phyloP scores from a whole-genome alignment of 2,888 invertebrate species.

The Ormyrus thymus region DNA sequence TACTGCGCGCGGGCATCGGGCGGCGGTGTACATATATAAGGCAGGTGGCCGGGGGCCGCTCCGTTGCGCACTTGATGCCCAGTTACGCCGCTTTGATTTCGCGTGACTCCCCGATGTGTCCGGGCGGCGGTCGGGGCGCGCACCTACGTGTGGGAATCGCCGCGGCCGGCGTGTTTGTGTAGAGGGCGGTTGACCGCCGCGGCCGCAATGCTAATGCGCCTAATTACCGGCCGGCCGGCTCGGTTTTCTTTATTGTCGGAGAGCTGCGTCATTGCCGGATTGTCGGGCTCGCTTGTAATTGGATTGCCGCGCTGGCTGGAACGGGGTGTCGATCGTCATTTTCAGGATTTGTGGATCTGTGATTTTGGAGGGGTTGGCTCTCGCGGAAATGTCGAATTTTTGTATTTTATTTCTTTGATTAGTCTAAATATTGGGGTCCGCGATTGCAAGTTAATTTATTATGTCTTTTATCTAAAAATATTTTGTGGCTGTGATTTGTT shows the following conservation, averaged over 20 bases:
- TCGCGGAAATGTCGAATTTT: no score
- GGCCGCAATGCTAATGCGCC: slow-evolving; percentile 63
- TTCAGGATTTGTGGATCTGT: no score
- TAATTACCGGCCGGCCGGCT: slow-evolving; percentile 63
- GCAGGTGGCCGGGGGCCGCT: background rate
- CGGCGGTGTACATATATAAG: slow-evolving; percentile 21
- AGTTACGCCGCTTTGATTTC: slow-evolving; percentile 67
- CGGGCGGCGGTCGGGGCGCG: background rate
- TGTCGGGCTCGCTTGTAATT: no score
- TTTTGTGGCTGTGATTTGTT: no score
- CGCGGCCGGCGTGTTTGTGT: background rate
- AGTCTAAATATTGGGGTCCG: no score
- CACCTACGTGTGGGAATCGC: slow-evolving; percentile 17
- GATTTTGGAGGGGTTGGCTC: no score
- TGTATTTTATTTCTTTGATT: no score
- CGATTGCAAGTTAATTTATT: no score
- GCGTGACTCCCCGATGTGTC: slow-evolving; percentile 66
- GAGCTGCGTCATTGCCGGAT: background rate
- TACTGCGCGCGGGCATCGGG: background rate
- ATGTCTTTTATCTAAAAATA: no score
- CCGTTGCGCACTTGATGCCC: slow-evolving; percentile 9
- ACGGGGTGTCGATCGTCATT: no score
- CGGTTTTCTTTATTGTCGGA: slow-evolving; percentile 56
- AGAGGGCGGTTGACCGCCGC: slow-evolving; percentile 57
- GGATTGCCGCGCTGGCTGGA: no score